Conservation (phyloP, 2,797 vertebrate genomes). For the Cyclura pinguis region DNA sequence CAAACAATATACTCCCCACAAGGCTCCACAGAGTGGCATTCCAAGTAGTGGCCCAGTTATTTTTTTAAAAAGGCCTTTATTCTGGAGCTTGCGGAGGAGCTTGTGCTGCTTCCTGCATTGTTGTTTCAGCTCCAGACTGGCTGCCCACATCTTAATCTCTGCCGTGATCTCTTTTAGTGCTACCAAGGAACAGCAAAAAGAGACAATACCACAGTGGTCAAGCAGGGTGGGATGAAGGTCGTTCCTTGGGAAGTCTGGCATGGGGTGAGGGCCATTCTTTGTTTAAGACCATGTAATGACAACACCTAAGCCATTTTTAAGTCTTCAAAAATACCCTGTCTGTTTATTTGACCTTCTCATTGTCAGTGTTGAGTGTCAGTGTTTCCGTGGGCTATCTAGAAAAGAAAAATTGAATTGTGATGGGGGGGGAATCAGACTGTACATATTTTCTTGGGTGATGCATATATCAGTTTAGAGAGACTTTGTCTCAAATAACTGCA, state of each 20-base stretch:
- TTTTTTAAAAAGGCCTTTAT: not conserved
- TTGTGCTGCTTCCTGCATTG: not conserved
- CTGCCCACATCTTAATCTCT: not conserved
- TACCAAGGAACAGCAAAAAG: not conserved
- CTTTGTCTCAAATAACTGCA: slow-evolving; percentile 55
- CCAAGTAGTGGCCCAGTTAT: not conserved
- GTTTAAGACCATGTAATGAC: not conserved
- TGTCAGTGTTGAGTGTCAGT: not conserved
- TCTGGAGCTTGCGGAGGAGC: not conserved
- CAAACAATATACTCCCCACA: not conserved
- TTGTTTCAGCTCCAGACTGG: not conserved
- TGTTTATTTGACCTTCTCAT: slow-evolving; percentile 14
- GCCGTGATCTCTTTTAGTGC: not conserved
- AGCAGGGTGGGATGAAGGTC: too few relatives aligned
- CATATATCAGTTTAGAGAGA: not conserved
- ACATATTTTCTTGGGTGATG: not conserved
- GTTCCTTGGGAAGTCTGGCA: not conserved
- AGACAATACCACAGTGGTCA: not conserved
- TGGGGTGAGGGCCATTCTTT: not conserved
- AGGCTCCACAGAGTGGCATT: not conserved
- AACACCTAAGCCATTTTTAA: not conserved
- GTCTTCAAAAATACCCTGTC: not conserved
- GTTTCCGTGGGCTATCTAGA: not conserved
- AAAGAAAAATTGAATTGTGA: not conserved
- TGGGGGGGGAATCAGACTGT: not conserved